Conservation (phyloP, 2,888 invertebrate species). For the Clitarchus hookeri region DNA sequence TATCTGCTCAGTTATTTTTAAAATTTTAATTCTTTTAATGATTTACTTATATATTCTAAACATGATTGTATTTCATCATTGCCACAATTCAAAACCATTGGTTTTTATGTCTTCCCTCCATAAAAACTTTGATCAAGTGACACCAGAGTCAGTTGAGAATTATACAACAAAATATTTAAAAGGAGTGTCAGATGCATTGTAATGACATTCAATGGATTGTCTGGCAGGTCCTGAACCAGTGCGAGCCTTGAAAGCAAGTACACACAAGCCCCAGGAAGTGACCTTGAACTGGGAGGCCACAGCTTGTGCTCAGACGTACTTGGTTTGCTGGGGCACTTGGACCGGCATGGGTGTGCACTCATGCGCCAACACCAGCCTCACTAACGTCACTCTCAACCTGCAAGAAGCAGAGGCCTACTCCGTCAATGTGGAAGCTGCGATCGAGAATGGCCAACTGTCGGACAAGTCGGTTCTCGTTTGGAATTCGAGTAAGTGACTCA, state of each 20-base stretch:
- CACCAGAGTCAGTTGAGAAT: too few relatives aligned
- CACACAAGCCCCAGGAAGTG: background rate
- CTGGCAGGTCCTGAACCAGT: background rate
- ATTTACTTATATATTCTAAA: too few relatives aligned
- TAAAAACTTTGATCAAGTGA: too few relatives aligned
- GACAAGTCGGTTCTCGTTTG: background rate
- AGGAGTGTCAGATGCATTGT: too few relatives aligned
- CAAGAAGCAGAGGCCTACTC: background rate
- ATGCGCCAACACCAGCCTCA: background rate
- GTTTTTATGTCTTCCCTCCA: too few relatives aligned
- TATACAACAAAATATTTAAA: too few relatives aligned
- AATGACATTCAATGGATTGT: background rate
- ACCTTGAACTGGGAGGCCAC: background rate
- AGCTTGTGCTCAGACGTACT: background rate
- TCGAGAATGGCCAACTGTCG: background rate
- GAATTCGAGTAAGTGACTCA: background rate
- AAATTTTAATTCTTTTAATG: too few relatives aligned
- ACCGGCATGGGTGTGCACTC: background rate
- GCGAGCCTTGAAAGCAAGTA: background rate
- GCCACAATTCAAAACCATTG: too few relatives aligned
- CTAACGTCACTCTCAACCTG: background rate
- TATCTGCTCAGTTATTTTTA: too few relatives aligned
- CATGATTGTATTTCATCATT: too few relatives aligned
- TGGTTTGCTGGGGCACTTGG: slow-evolving; percentile 11
- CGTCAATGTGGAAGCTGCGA: background rate